Evolutionary conservation across 2,888 invertebrate genomes (phyloP).

Genomic region (Meandrusa payeni): DNA sequence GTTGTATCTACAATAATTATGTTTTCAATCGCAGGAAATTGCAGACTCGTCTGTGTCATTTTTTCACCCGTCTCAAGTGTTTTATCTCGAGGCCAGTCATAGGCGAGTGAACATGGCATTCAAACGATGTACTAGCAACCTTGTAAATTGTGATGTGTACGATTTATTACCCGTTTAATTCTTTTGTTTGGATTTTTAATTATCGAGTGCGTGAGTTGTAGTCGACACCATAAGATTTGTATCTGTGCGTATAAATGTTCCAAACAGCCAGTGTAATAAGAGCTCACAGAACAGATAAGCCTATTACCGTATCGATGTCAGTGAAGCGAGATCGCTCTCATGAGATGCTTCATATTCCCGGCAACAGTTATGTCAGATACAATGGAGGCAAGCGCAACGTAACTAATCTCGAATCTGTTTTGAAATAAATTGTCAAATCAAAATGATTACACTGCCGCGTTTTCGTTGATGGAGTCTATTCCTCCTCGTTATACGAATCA

Average conservation of each 20-base stretch:
- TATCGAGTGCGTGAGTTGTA: slow-evolving; percentile 25
- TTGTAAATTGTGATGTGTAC: slow-evolving; percentile 30
- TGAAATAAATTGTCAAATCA: slow-evolving; percentile 22
- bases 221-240: slow-evolving; percentile 18
- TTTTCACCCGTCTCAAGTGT: slow-evolving; percentile 26
- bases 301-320: slow-evolving; percentile 14
- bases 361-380: slow-evolving; percentile 17
- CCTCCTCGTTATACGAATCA: neutral
- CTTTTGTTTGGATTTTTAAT: slow-evolving; percentile 36
- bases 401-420: slow-evolving; percentile 20
- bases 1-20: slow-evolving; percentile 11
- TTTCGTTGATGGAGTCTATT: slow-evolving; percentile 9
- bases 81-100: slow-evolving; percentile 34
- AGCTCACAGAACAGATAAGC: slow-evolving; percentile 3
- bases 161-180: slow-evolving; percentile 32
- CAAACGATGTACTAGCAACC: slow-evolving; percentile 33
- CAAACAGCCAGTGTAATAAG: neutral
- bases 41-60: slow-evolving; percentile 28
- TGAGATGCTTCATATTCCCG: slow-evolving; percentile 18
- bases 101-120: slow-evolving; percentile 41
- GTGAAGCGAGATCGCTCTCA: slow-evolving; percentile 21
- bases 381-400: slow-evolving; percentile 16
- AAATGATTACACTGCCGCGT: slow-evolving; percentile 12
- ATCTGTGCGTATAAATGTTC: slow-evolving; percentile 16
- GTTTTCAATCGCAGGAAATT: slow-evolving; percentile 30